These are phyloP conservation scores for Struthidea cinerea DNA, from an alignment of 2,113 vertebrate genomes.

Conservation along the genomic window DNA sequence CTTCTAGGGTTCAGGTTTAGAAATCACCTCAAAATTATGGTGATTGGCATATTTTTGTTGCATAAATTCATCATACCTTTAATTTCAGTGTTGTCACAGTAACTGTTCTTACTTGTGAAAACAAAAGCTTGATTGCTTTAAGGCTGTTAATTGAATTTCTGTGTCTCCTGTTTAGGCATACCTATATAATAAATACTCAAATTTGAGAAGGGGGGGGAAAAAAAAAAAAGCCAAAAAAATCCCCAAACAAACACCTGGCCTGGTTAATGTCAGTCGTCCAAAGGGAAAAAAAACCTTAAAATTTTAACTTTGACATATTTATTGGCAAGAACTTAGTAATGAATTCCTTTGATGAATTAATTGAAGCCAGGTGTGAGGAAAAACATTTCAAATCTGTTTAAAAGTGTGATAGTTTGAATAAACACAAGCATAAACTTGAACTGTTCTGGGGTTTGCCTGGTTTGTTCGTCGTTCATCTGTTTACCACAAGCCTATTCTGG, in stretches of 20 bases:
- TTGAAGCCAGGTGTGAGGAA: not conserved
- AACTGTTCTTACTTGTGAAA: not conserved
- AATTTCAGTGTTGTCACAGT: not conserved
- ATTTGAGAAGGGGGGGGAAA: not conserved
- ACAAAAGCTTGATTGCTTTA: not conserved
- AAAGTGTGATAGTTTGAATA: not conserved
- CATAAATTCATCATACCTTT: not conserved
- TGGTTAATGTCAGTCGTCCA: not conserved
- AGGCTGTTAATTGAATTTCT: not conserved
- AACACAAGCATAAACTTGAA: not conserved
- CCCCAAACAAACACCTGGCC: not conserved
- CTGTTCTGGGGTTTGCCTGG: not conserved
- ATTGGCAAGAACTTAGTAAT: not conserved
- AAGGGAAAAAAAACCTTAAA: not conserved
- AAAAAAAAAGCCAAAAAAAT: not conserved
- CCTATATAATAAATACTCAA: not conserved
- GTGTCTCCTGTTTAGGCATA: not conserved
- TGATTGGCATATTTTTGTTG: not conserved
- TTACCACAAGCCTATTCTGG: not conserved
- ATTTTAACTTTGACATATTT: not conserved
- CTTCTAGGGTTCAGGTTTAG: not conserved
- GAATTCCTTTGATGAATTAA: not conserved
- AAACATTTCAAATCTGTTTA: not conserved
- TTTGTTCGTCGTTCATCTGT: not conserved
- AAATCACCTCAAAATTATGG: not conserved